These are phyloP conservation scores for Prinia subflava DNA, from an alignment of 2,113 vertebrate genomes.

Conservation along the genomic window DNA sequence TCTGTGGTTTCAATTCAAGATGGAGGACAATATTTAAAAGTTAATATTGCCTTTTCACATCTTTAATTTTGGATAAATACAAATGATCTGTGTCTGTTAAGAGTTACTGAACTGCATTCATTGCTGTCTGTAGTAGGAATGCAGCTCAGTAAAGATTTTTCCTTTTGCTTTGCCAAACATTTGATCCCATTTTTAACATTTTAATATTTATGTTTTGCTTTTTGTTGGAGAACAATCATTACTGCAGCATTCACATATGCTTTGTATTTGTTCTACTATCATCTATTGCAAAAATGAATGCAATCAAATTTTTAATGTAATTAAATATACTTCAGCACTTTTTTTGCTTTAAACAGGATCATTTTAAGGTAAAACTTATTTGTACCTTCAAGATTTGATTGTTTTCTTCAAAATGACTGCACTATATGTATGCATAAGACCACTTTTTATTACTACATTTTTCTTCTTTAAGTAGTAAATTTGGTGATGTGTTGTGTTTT, in stretches of 20 bases:
- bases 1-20: constrained; percentile 70
- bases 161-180: constrained; percentile 25
- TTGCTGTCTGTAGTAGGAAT: constrained; percentile 36
- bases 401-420: constrained; percentile 74
- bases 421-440: constrained; percentile 77
- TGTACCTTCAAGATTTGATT: constrained; percentile 68
- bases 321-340: constrained; percentile 78
- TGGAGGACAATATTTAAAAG: constrained; percentile 69
- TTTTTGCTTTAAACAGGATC: constrained; percentile 76
- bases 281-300: constrained; percentile 71
- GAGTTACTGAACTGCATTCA: constrained; percentile 53
- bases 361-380: constrained; percentile 71
- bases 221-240: constrained; percentile 56
- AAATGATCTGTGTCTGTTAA: constrained; percentile 11
- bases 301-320: constrained; percentile 74
- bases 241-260: constrained; percentile 57
- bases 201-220: constrained; percentile 39
- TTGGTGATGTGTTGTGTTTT: constrained; percentile 72
- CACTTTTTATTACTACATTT: constrained; percentile 72
- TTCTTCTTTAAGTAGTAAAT: constrained; percentile 69
- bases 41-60: constrained; percentile 69
- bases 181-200: constrained; percentile 27
- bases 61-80: constrained; percentile 63
- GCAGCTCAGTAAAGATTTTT: constrained; percentile 30
- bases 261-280: constrained; percentile 55